Evolutionary conservation across 2,113 vertebrate genomes (phyloP), one percentile per base, ranked within the genome.

Genomic region (Holacanthus passer): DNA sequence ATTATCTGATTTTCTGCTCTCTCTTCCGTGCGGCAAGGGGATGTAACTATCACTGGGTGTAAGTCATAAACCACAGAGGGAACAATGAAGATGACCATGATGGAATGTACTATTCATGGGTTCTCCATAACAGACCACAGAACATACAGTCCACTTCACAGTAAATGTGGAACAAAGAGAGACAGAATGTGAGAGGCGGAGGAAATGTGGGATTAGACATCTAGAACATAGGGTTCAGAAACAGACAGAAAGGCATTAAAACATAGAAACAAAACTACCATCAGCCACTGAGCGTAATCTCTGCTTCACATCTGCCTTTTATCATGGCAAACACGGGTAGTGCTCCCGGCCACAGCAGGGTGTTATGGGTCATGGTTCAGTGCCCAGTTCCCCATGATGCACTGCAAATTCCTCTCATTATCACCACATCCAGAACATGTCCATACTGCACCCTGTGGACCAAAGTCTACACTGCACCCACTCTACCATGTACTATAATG

Each of bases 341-440:
- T 41, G 71, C 29, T 55, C 32, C 10, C 12, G 6, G 19, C 48
- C 55, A 71, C 59, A 70, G 29, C 47, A 71, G 9, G 13, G 20
- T 48, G 47, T 74, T 20, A 2, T 74, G 64, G 67, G 35, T 67
- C 35, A 76, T 50, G 60, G 69, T 74, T 73, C 60, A 63, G 1
- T 20, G 16, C 31, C 55, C 53, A 12, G 19, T 62, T 62, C 31
- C 22, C 47, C 47, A 69, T 53, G 32, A 52, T 72, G 31, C 64
- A 59, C 13, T 43, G 19, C 39, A 43, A 73, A 62, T 58, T 71
- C 11, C 45, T 53, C n/a, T 58, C 27, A n/a, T 35, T 59, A 68
- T 50, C 27, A 2, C 52, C n/a, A 67, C 35, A 3, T 66, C n/a
- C 4, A 22, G 68, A 74, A 24, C 52, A 50, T 48, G 20, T 48